Base-by-base conservation (phyloP, 1,140 invertebrate genomes). In the Neelides sp. region DNA sequence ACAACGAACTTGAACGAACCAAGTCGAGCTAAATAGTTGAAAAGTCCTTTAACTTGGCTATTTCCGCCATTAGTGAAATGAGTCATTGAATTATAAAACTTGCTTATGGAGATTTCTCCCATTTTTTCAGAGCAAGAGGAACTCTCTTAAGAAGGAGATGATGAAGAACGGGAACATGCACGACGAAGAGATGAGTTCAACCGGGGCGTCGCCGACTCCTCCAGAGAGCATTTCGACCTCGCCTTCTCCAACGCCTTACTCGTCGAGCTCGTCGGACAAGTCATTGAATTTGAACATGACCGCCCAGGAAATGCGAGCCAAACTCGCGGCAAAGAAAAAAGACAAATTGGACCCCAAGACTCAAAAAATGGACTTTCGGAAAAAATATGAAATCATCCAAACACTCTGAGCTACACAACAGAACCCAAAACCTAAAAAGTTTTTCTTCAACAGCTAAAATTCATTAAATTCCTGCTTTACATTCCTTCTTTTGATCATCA, bases 381-480 rank as follows among this genome's bases (percentile, higher is more conserved):
- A 86, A 72, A 92, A 91, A 71, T 88, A 87, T 64, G 85, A 90
- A 64, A 90, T 91, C 64, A 83, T 92, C 55, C 85, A 92, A 67
- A 87, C 89, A 70, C 74, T 86, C 59, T 86, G 27, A 61, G 22
- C 13, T 34, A 34, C 1, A 34, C 27, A 34, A 26, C 35, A 2
- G 30, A 28, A 13, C 13, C 17, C 24, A n/a, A n/a, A n/a, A n/a
- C n/a, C 15, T 19, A n/a, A 36, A n/a, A 36, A 36, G 35, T 10
- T 36, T 36, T 5, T 36, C 35, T 10, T 36, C 35, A 36, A 36
- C 15, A 36, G 15, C 35, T 36, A 19, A 36, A 36, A 36, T 36
- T 4, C n/a, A 10, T 17, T 17, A 10, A 10, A n/a, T n/a, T 34
- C n/a, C n/a, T n/a, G n/a, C n/a, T n/a, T n/a, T n/a, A n/a, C n/a